phyloP scores from a whole-genome alignment of 1,140 invertebrate species.

The Phymastichus coffea region DNA sequence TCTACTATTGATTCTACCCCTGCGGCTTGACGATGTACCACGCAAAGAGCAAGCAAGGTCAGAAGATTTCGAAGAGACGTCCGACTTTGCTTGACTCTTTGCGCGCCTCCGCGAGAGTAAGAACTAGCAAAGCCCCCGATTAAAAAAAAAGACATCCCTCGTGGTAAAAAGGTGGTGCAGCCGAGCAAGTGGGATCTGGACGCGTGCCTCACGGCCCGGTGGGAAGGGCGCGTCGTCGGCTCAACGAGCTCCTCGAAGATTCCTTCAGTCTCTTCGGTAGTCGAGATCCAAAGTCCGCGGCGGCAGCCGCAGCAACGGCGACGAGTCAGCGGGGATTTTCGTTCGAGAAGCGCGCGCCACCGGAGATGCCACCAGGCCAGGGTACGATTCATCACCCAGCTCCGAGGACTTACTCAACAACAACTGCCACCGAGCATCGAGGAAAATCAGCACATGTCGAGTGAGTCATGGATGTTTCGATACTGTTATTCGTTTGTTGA shows the following conservation, averaged over 20 bases:
- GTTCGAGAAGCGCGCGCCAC: background rate
- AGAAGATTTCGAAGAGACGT: background rate
- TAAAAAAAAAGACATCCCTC: too few species aligned
- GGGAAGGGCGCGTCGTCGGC: conserved; percentile 62
- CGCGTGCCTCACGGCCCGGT: conserved; percentile 46
- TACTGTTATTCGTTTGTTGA: too few species aligned
- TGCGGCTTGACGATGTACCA: too few species aligned
- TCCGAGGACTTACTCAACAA: too few species aligned
- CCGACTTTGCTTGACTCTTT: too few species aligned
- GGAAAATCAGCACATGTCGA: conserved; percentile 57
- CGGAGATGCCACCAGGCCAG: background rate
- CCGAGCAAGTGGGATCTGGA: conserved; percentile 34
- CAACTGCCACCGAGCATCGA: conserved; percentile 23
- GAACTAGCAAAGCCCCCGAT: too few species aligned
- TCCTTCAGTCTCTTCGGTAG: conserved; percentile 67
- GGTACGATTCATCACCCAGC: background rate
- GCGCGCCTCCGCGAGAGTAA: too few species aligned
- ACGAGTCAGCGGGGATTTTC: background rate
- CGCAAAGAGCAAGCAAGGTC: conserved; percentile 2
- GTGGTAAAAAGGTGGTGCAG: too few species aligned
- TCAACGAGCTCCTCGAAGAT: conserved; percentile 68
- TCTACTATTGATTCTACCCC: too few species aligned
- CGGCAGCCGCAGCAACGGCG: conserved; percentile 32
- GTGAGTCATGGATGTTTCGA: too few species aligned
- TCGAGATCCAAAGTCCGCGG: conserved; percentile 49